Evolutionary conservation across 1,140 invertebrate species (phyloP).

Genomic region (Drosophila eugracilis): DNA sequence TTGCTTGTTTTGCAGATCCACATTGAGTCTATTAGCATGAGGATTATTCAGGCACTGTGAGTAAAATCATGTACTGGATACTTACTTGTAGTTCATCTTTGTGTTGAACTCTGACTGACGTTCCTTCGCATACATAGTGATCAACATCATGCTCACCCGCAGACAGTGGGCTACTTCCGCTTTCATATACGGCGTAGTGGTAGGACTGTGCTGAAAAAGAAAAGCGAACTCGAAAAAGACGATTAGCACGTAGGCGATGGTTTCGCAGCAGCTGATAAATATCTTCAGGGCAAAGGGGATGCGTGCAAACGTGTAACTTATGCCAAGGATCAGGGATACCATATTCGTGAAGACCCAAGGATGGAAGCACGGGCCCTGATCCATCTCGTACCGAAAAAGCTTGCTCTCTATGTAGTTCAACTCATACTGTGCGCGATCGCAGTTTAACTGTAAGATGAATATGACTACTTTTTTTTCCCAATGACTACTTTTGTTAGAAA

Average conservation of each 20-base stretch:
- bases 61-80: not conserved
- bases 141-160: conserved; percentile 88
- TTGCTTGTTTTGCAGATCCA: conserved; percentile 91
- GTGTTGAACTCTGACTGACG: conserved; percentile 95
- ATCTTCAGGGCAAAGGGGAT: conserved; percentile 94
- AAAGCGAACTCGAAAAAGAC: conserved; percentile 86
- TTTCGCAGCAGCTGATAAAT: conserved; percentile 87
- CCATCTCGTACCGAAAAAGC: conserved; percentile 48
- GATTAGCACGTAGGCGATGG: conserved; percentile 88
- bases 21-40: conserved; percentile 38
- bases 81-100: conserved; percentile 88
- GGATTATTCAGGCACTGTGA: too few species aligned
- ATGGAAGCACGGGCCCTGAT: conserved; percentile 84
- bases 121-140: conserved; percentile 92
- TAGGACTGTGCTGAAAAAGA: conserved; percentile 86
- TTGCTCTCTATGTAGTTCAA: conserved; percentile 43
- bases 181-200: conserved; percentile 88
- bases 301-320: conserved; percentile 92
- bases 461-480: too few species aligned
- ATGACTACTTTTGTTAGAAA: too few species aligned
- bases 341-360: conserved; percentile 92
- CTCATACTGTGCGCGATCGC: conserved; percentile 16
- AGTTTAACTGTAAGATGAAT: conserved; percentile 36
- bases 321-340: conserved; percentile 90
- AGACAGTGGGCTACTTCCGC: conserved; percentile 89